Base-by-base conservation (phyloP, 37 sponge, comb jelly and placozoan genomes). In the Halichondria panicea region DNA sequence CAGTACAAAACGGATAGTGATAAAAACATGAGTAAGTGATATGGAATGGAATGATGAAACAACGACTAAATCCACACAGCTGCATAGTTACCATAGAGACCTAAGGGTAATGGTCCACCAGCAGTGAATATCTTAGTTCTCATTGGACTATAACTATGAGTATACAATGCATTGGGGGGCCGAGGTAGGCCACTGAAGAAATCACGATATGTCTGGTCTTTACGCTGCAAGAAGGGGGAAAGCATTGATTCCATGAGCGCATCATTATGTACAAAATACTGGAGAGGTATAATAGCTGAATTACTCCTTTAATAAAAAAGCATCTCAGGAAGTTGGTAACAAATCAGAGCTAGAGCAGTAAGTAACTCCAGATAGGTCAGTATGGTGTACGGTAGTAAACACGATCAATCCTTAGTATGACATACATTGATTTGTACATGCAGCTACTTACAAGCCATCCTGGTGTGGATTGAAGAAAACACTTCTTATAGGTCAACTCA, bases 31-130 rank as follows among this genome's bases (percentile, higher is more conserved):
- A n/a, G n/a, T n/a, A n/a, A n/a, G n/a, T n/a, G n/a, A n/a, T n/a
- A n/a, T n/a, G n/a, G n/a, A n/a, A n/a, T n/a, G n/a, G n/a, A n/a
- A n/a, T n/a, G n/a, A n/a, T n/a, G n/a, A n/a, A n/a, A n/a, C n/a
- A n/a, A n/a, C n/a, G n/a, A n/a, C n/a, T n/a, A n/a, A n/a, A 84
- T 83, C 98, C 98, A 97, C 27, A 97, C 52, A 22, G 87, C 82
- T 13, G 90, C 89, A 72, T 97, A 97, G 83, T 91, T 97, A 4
- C 98, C 98, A 83, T 66, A 76, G 34, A 97, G 82, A 31, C 94
- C 98, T 0, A 93, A 70, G 27, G 91, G 92, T 1, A 91, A 79
- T 31, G 98, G 98, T 0, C 98, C 98, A 0, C 98, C 98, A 37
- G 94, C 94, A 3, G 88, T 72, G 61, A 94, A 93, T 9, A 97